Evolutionary conservation across 1,140 invertebrate species (phyloP).

Genomic region (Zaprionus capensis): DNA sequence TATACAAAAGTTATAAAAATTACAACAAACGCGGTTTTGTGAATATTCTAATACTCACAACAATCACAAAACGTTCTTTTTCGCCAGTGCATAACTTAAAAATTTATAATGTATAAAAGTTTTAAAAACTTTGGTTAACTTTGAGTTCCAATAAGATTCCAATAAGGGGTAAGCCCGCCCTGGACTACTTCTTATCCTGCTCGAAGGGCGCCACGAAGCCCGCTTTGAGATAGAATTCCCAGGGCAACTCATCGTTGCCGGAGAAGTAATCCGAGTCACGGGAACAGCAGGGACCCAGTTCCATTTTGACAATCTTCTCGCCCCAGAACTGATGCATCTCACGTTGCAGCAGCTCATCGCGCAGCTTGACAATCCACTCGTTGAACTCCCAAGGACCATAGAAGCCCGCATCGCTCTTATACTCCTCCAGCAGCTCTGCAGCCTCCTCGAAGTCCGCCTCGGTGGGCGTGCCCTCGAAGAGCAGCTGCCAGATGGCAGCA

Average conservation of each 20-base stretch:
- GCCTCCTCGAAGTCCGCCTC: slow-evolving; percentile 49
- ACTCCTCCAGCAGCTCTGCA: slow-evolving; percentile 59
- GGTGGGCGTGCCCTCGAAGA: slow-evolving; percentile 50
- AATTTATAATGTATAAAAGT: not conserved
- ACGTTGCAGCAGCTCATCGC: slow-evolving; percentile 58
- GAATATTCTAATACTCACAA: no score
- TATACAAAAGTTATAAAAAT: not conserved
- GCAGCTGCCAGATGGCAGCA: slow-evolving; percentile 57
- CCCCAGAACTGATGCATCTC: slow-evolving; percentile 69
- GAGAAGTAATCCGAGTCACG: slow-evolving; percentile 75
- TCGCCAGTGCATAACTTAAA: not conserved
- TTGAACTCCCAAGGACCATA: slow-evolving; percentile 65
- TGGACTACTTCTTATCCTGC: not conserved
- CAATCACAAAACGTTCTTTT: not conserved
- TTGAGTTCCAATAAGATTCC: not conserved
- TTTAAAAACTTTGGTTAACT: not conserved
- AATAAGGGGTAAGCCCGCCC: no score
- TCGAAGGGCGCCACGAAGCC: slow-evolving; percentile 68
- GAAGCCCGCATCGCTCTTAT: slow-evolving; percentile 65
- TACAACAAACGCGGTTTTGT: not conserved
- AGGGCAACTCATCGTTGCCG: slow-evolving; percentile 45
- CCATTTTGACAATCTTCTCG: slow-evolving; percentile 65
- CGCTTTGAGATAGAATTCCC: slow-evolving; percentile 68
- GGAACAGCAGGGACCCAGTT: slow-evolving; percentile 67
- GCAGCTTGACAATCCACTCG: slow-evolving; percentile 66